Evolutionary conservation across 2,888 invertebrate genomes (phyloP).

Genomic region (Macaria notata): DNA sequence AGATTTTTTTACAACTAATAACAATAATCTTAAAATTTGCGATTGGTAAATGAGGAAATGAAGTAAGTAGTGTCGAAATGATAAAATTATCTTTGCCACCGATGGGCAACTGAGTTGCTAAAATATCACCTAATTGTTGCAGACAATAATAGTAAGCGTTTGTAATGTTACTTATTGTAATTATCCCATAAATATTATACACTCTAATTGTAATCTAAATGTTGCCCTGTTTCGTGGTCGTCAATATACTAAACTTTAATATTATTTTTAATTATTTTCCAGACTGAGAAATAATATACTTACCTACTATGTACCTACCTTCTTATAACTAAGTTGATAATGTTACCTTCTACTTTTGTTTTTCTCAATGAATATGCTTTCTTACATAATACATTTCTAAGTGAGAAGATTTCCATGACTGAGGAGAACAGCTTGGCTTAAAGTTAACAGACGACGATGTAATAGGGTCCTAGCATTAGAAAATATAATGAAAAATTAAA

Average conservation of each 20-base stretch:
- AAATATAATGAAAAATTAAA: conserved; percentile 39
- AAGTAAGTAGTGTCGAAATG: too few relatives aligned
- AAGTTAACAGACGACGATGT: conserved; percentile 29
- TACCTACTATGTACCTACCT: too few relatives aligned
- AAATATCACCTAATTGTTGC: conserved; percentile 39
- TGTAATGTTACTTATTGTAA: conserved; percentile 39
- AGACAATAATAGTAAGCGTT: conserved; percentile 50
- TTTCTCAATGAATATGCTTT: too few relatives aligned
- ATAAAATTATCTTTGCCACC: too few relatives aligned
- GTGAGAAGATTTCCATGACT: too few relatives aligned
- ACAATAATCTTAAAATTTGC: conserved; percentile 3
- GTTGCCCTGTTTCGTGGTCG: conserved; percentile 40
- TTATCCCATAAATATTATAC: conserved; percentile 29
- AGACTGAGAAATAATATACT: not conserved
- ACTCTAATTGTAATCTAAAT: conserved; percentile 28
- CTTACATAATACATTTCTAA: too few relatives aligned
- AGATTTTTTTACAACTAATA: not conserved
- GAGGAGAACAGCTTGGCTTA: too few relatives aligned
- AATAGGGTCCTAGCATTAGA: conserved; percentile 41
- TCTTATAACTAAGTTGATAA: too few relatives aligned
- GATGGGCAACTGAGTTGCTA: conserved; percentile 28
- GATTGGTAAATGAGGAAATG: too few relatives aligned
- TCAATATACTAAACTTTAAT: conserved; percentile 16
- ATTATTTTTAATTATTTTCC: not conserved
- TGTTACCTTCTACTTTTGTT: too few relatives aligned